These are phyloP conservation scores for Limnephilus marmoratus DNA, from an alignment of 2,888 invertebrate genomes.

Conservation along the genomic window DNA sequence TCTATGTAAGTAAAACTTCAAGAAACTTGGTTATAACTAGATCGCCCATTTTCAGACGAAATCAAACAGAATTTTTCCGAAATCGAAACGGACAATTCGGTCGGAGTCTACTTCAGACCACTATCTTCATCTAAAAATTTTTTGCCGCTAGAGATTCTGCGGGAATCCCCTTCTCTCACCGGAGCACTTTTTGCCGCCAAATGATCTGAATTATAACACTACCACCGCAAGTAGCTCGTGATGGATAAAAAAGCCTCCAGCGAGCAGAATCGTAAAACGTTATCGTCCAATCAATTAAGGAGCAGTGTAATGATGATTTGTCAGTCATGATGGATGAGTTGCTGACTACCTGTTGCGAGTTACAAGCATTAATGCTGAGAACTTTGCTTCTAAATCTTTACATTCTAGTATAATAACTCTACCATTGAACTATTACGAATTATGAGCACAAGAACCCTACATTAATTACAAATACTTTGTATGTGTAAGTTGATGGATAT, in stretches of 20 bases:
- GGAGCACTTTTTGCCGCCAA: slow-evolving; percentile 24
- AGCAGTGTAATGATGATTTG: slow-evolving; percentile 61
- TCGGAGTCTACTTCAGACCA: not conserved
- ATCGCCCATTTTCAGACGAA: too few relatives aligned
- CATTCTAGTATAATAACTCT: not conserved
- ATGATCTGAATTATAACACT: slow-evolving; percentile 30
- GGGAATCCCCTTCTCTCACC: slow-evolving; percentile 20
- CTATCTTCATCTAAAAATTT: not conserved
- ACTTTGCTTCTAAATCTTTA: not conserved
- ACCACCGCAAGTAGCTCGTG: slow-evolving; percentile 28
- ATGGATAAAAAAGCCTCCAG: not conserved
- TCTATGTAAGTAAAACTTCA: not conserved
- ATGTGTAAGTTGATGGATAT: not conserved
- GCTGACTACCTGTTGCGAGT: slow-evolving; percentile 60
- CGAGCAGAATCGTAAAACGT: slow-evolving; percentile 43
- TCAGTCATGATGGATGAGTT: slow-evolving; percentile 57
- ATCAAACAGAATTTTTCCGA: not conserved
- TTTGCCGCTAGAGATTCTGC: slow-evolving; percentile 14
- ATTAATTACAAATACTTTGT: not conserved
- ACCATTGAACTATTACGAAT: not conserved
- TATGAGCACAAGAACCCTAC: not conserved
- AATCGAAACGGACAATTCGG: not conserved
- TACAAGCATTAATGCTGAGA: slow-evolving; percentile 17
- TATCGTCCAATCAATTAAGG: slow-evolving; percentile 64
- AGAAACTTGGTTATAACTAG: not conserved